phyloP scores from a whole-genome alignment of 2,888 invertebrate species.

The Odontocerum albicorne region DNA sequence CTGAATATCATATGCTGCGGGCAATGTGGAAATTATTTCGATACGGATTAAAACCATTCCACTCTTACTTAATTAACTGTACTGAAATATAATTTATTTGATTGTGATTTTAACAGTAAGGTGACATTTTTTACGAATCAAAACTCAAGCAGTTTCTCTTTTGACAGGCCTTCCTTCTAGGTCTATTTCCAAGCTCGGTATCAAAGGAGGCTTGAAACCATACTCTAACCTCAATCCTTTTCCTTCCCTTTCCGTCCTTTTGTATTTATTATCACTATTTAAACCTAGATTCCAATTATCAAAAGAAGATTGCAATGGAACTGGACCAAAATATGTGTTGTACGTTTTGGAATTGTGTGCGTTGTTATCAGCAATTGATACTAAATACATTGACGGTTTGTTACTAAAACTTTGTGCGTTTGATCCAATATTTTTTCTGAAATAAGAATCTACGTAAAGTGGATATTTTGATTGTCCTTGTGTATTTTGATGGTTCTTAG shows the following conservation, averaged over 20 bases:
- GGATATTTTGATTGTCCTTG: conserved; percentile 28
- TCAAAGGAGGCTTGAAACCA: conserved; percentile 78
- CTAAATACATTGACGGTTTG: conserved; percentile 14
- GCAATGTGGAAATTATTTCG: too few relatives aligned
- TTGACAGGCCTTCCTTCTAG: conserved; percentile 68
- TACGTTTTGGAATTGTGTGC: background rate
- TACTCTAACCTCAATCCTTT: conserved; percentile 75
- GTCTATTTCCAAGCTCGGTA: conserved; percentile 79
- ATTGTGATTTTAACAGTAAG: too few relatives aligned
- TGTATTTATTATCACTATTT: background rate
- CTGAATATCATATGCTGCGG: too few relatives aligned
- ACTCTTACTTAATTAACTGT: too few relatives aligned
- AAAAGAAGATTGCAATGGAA: conserved; percentile 47
- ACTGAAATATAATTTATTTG: too few relatives aligned
- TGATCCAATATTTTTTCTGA: conserved; percentile 31
- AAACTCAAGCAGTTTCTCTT: too few relatives aligned
- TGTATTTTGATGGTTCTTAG: too few relatives aligned
- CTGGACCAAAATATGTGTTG: conserved; percentile 54
- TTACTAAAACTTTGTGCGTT: conserved; percentile 17
- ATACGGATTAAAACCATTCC: too few relatives aligned
- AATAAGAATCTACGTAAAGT: conserved; percentile 35
- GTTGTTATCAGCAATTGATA: conserved; percentile 15
- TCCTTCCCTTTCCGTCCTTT: conserved; percentile 53
- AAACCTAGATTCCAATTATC: conserved; percentile 41
- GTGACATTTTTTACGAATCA: too few relatives aligned